Evolutionary conservation across 2,113 vertebrate species (phyloP).

Genomic region (Aplodontia rufa): DNA sequence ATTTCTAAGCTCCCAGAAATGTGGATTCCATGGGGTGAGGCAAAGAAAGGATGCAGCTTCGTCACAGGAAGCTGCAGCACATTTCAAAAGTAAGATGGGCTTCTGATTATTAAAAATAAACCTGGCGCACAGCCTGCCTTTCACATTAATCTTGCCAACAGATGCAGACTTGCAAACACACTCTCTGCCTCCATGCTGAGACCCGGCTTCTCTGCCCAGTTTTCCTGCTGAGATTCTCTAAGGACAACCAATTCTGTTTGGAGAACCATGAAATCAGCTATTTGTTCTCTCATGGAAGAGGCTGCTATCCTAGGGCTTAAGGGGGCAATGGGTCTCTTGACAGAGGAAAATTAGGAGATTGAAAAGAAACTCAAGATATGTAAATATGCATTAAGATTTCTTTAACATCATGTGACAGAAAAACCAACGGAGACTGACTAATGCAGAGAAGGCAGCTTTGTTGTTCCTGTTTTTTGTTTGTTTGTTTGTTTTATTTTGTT

Average conservation of each 20-base stretch:
- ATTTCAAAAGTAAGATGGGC: constrained; percentile 49
- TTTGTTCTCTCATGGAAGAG: neutral
- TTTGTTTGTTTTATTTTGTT: neutral
- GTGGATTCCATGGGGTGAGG: neutral
- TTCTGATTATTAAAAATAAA: constrained; percentile 66
- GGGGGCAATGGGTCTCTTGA: neutral
- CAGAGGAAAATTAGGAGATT: neutral
- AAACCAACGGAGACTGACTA: neutral
- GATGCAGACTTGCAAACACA: constrained; percentile 10
- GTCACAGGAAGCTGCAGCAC: neutral
- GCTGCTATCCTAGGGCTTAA: neutral
- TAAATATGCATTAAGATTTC: neutral
- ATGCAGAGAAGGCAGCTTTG: neutral
- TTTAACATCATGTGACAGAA: constrained; percentile 5
- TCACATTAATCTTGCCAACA: constrained; percentile 34
- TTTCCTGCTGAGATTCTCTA: constrained; percentile 41
- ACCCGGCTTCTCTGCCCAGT: constrained; percentile 23
- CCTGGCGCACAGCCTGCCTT: constrained; percentile 30
- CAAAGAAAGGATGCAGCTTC: neutral
- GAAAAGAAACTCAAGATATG: constrained; percentile 18
- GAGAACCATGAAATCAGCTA: constrained; percentile 27
- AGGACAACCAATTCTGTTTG: constrained; percentile 45
- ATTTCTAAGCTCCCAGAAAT: constrained; percentile 16
- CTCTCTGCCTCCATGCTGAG: constrained; percentile 5
- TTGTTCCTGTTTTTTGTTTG: no score